These are phyloP conservation scores for Saguinus midas DNA, from an alignment of 2,113 vertebrate species.

Conservation along the genomic window DNA sequence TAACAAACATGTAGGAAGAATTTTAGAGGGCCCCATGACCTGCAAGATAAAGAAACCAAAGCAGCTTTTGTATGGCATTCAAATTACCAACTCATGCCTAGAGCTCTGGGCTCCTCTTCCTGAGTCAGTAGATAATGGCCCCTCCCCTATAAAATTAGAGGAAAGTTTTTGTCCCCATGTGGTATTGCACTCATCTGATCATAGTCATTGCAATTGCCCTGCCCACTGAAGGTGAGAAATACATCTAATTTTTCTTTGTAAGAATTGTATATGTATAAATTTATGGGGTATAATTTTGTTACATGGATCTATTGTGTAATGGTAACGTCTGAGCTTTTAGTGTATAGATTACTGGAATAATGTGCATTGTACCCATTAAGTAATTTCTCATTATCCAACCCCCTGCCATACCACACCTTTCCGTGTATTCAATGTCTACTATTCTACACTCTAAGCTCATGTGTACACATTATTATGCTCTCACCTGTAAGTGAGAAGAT, in stretches of 20 bases:
- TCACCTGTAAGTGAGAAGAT: no score
- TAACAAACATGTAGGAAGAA: not conserved
- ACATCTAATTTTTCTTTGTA: not conserved
- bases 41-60: not conserved
- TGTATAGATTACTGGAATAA: no score
- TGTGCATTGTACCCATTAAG: no score
- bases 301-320: no score
- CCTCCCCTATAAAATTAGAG: not conserved
- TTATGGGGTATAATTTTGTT: no score
- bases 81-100: not conserved
- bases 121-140: not conserved
- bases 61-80: not conserved
- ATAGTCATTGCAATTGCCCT: not conserved
- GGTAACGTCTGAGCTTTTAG: no score
- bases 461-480: no score
- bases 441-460: no score
- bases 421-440: no score
- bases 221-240: not conserved
- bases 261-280: no score
- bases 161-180: not conserved
- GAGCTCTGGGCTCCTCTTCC: not conserved
- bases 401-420: no score
- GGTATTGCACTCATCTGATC: not conserved
- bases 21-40: not conserved
- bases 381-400: no score